A percentile compares a stretch with the other conserved stretches of the same genome.
These are phyloP conservation scores for Haliclona indistincta DNA, from an alignment of 37 sponge, comb jelly and placozoan species.

Conservation along the genomic window DNA sequence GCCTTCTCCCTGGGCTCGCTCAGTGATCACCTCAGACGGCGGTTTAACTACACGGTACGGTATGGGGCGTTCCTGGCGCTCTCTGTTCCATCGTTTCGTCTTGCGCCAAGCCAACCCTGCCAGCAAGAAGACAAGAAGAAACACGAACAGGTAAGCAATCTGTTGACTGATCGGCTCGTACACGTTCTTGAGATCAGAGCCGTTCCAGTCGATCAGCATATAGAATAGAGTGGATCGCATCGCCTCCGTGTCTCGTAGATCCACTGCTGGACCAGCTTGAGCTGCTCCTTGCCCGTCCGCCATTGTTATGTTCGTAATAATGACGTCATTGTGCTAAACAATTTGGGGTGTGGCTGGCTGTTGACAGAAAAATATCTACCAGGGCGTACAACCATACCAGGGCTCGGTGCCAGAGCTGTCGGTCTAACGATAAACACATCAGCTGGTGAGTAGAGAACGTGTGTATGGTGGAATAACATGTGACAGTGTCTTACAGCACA, in stretches of 20 bases:
- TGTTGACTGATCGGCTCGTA: constrained; percentile 63
- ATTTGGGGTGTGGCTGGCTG: too few species aligned
- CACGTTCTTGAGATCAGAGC: constrained; percentile 38
- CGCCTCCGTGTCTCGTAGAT: constrained; percentile 42
- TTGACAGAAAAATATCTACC: too few species aligned
- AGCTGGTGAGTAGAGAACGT: too few species aligned
- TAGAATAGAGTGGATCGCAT: constrained; percentile 49
- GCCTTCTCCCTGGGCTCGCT: too few species aligned
- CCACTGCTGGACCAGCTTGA: constrained; percentile 18
- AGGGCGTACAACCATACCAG: too few species aligned
- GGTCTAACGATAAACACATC: too few species aligned
- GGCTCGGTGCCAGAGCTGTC: too few species aligned
- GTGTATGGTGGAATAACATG: too few species aligned
- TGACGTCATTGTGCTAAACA: too few species aligned
- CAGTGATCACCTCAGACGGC: constrained; percentile 27
- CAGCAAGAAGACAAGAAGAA: constrained; percentile 12
- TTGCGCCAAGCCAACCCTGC: constrained; percentile 11
- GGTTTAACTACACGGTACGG: constrained; percentile 60
- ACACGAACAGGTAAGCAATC: constrained; percentile 39
- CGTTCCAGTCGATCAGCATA: constrained; percentile 68
- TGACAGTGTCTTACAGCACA: too few species aligned
- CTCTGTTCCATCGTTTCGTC: constrained; percentile 7
- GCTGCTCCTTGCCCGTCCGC: background rate
- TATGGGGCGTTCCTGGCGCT: background rate
- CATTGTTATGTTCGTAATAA: too few species aligned